These are phyloP conservation scores for Heterotis niloticus DNA, from an alignment of 2,113 vertebrate genomes.

Conservation along the genomic window DNA sequence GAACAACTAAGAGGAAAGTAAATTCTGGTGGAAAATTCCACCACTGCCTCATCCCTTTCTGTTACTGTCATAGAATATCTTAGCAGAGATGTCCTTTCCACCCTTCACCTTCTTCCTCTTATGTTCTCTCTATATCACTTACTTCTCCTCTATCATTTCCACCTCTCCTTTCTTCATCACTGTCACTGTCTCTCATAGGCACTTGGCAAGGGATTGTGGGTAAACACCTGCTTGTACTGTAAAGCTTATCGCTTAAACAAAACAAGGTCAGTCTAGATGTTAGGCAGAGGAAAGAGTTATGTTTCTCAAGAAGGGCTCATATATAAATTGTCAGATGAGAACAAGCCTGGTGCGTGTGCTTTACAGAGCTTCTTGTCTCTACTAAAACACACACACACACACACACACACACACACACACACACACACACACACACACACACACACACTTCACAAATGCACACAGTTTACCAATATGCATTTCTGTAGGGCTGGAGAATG, in stretches of 20 bases:
- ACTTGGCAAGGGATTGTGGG: conserved; percentile 64
- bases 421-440: conserved; percentile 23
- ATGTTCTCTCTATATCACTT: neutral
- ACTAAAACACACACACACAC: conserved; percentile 10
- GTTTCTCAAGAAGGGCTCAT: conserved; percentile 1
- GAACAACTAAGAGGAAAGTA: neutral
- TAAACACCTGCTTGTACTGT: conserved; percentile 52
- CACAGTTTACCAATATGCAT: neutral
- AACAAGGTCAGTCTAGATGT: conserved; percentile 1
- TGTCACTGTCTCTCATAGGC: conserved; percentile 50
- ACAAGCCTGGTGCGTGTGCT: conserved; percentile 26
- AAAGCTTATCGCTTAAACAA: conserved; percentile 36
- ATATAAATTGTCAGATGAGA: neutral
- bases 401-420: conserved; percentile 17
- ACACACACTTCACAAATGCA: conserved; percentile 9
- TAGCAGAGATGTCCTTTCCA: neutral
- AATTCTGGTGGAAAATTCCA: neutral
- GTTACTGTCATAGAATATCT: conserved; percentile 2
- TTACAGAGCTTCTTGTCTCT: conserved; percentile 18
- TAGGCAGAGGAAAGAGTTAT: conserved; percentile 4
- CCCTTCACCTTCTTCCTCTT: neutral
- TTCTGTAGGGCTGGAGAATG: too few species aligned
- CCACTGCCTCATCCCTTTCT: conserved; percentile 11
- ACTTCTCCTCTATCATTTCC: neutral
- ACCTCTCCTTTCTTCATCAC: conserved; percentile 9